Percentiles rank a stretch among this genome's conserved stretches.
phyloP scores from a whole-genome alignment of 2,113 vertebrate species.

The Lasiurus borealis region DNA sequence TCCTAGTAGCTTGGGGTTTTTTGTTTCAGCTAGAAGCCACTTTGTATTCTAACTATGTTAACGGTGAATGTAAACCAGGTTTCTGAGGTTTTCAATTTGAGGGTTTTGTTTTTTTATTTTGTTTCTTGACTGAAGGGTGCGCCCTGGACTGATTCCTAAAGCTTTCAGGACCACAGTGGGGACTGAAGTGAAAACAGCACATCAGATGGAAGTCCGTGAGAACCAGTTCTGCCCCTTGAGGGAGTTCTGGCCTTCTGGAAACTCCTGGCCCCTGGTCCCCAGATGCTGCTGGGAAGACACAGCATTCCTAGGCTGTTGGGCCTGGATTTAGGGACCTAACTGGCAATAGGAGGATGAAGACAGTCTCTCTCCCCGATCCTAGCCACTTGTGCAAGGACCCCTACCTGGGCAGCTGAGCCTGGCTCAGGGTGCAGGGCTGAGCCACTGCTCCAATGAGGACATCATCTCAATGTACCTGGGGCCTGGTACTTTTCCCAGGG shows the following conservation, averaged over 20 bases:
- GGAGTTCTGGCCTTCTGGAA: neutral
- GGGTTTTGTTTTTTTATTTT: neutral
- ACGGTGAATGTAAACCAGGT: rapidly evolving
- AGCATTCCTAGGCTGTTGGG: too few relatives aligned
- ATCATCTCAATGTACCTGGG: neutral
- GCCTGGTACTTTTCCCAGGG: conserved; percentile 74
- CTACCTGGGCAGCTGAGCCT: neutral
- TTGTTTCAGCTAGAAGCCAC: rapidly evolving
- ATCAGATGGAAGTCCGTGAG: conserved; percentile 79
- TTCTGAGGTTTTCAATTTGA: neutral
- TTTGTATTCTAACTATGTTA: rapidly evolving
- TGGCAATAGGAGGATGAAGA: neutral
- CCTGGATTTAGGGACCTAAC: neutral
- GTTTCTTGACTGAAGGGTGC: conserved; percentile 71
- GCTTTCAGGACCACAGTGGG: conserved; percentile 84
- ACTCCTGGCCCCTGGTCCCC: neutral
- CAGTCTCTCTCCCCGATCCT: neutral
- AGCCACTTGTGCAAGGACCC: rapidly evolving
- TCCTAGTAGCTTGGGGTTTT: rapidly evolving
- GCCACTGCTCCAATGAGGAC: neutral
- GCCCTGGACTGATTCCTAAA: conserved; percentile 85
- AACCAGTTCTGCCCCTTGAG: too few relatives aligned
- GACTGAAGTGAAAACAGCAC: conserved; percentile 85
- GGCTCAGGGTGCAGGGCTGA: neutral
- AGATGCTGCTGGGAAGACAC: neutral